Percentiles rank a stretch among this genome's conserved stretches.
These are phyloP conservation scores for Habrosyne pyritoides DNA, from an alignment of 2,888 invertebrate genomes.

Conservation along the genomic window DNA sequence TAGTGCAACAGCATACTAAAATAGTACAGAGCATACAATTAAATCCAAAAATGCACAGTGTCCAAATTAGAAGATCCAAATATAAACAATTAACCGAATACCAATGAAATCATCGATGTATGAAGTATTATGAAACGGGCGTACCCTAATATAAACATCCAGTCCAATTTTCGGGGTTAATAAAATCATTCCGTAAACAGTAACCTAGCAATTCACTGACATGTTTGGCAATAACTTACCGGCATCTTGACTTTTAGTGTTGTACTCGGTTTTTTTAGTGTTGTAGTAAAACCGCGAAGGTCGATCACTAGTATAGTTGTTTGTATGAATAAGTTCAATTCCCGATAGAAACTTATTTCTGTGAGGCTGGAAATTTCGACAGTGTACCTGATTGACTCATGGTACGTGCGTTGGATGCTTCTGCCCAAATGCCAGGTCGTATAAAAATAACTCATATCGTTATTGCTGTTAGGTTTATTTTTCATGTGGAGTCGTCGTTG, in stretches of 20 bases:
- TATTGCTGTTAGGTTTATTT: background rate
- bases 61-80: slow-evolving; percentile 12
- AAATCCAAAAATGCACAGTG: background rate
- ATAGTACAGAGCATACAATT: too few species aligned
- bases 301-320: slow-evolving; percentile 54
- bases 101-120: slow-evolving; percentile 33
- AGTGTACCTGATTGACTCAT: slow-evolving; percentile 8
- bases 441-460: slow-evolving; percentile 4
- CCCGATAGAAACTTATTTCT: slow-evolving; percentile 27
- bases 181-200: slow-evolving; percentile 66
- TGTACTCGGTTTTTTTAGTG: slow-evolving; percentile 67
- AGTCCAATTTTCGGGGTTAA: slow-evolving; percentile 62
- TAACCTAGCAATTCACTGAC: slow-evolving; percentile 3
- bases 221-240: slow-evolving; percentile 58
- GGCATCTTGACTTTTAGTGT: slow-evolving; percentile 70
- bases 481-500: background rate
- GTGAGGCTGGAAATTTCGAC: slow-evolving; percentile 28
- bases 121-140: slow-evolving; percentile 56
- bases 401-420: slow-evolving; percentile 26
- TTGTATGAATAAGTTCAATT: slow-evolving; percentile 34
- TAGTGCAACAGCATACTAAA: too few species aligned
- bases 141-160: slow-evolving; percentile 57
- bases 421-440: slow-evolving; percentile 12
- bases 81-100: slow-evolving; percentile 22
- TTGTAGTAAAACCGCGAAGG: slow-evolving; percentile 68